These are phyloP conservation scores for Anas platyrhynchos DNA, from an alignment of 2,113 vertebrate species.

Conservation along the genomic window DNA sequence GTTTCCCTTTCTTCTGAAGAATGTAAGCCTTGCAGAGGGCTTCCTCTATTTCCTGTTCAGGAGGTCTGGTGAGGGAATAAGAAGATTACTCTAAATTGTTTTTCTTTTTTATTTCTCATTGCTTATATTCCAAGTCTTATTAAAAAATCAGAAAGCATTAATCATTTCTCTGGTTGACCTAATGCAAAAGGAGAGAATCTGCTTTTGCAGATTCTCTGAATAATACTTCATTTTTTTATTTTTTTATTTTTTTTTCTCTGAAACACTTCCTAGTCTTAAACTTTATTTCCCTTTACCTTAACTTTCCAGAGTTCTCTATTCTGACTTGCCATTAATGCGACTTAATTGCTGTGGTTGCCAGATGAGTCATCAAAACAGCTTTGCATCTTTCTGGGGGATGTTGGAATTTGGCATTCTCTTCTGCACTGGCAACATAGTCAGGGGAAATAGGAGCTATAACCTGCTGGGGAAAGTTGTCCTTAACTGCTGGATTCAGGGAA, in stretches of 20 bases:
- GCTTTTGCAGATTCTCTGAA: not conserved
- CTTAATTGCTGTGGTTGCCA: not conserved
- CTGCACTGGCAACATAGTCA: not conserved
- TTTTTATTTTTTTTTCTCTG: not conserved
- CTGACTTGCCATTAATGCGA: not conserved
- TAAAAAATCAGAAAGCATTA: slow-evolving; percentile 36
- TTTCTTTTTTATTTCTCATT: not conserved
- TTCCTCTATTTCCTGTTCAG: not conserved
- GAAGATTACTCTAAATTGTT: not conserved
- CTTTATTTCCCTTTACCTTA: not conserved
- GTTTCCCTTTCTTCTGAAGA: not conserved
- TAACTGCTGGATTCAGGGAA: not conserved
- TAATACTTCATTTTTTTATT: not conserved
- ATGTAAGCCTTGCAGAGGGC: not conserved
- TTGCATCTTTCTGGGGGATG: not conserved
- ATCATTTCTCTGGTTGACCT: not conserved
- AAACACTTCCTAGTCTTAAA: not conserved
- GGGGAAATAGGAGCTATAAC: not conserved
- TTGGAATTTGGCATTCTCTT: not conserved
- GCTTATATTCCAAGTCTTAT: slow-evolving; percentile 6
- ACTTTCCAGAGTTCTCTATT: not conserved
- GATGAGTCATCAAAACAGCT: slow-evolving; percentile 30
- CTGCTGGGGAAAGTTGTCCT: not conserved
- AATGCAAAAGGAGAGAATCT: not conserved
- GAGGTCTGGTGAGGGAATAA: not conserved